These are phyloP conservation scores for Acrocephalus scirpaceus DNA, from an alignment of 2,797 vertebrate genomes.

Conservation along the genomic window DNA sequence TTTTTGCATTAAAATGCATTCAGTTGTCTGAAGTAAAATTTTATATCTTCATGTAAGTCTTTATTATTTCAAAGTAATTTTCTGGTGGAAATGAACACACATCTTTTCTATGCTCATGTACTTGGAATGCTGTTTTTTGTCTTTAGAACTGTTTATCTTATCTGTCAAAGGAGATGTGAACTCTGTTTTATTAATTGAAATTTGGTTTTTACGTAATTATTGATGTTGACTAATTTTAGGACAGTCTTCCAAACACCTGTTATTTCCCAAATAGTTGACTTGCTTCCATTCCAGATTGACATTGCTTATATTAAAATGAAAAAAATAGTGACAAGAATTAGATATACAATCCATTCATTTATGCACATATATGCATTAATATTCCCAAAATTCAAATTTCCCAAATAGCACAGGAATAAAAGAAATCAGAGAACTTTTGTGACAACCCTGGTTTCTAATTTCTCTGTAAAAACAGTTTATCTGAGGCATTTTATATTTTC, in stretches of 20 bases:
- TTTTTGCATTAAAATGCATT: background rate
- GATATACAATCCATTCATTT: background rate
- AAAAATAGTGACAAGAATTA: background rate
- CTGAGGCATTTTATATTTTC: background rate
- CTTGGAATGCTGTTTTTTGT: background rate
- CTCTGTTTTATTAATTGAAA: background rate
- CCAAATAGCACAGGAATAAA: background rate
- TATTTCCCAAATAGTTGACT: background rate
- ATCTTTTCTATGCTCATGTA: background rate
- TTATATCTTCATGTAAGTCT: background rate
- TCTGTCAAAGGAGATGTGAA: background rate
- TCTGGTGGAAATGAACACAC: background rate
- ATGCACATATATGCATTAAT: background rate
- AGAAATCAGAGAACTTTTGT: background rate
- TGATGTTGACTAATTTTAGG: background rate
- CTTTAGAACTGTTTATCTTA: background rate
- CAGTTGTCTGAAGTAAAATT: background rate
- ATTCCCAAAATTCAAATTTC: background rate
- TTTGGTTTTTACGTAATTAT: background rate
- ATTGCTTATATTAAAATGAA: background rate
- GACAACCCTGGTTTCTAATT: accelerated
- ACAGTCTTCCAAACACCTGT: background rate
- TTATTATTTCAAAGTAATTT: background rate
- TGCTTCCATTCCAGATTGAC: background rate
- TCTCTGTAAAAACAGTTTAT: background rate